Base-by-base conservation (phyloP, 2,797 vertebrate genomes). In the Mastacembelus armatus region DNA sequence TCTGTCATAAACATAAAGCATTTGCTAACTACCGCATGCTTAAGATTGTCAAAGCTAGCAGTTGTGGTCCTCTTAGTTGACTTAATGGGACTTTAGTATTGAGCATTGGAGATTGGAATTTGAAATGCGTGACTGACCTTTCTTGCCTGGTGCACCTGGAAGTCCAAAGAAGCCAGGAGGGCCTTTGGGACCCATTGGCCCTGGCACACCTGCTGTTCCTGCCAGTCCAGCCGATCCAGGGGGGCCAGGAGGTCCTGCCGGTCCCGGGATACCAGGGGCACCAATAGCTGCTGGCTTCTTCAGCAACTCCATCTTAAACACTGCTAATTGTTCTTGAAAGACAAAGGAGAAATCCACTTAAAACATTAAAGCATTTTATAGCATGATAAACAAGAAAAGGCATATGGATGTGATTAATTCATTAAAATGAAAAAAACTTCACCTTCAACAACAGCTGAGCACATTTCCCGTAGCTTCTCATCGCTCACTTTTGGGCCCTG, bases 371-470 rank as follows among this genome's bases (percentile, higher is more conserved):
- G 0, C 4, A n/a, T 32, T 15, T 35, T 22, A n/a, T n/a, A n/a
- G n/a, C n/a, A n/a, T n/a, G n/a, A n/a, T n/a, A n/a, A n/a, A n/a
- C n/a, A n/a, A n/a, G n/a, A n/a, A n/a, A n/a, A n/a, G n/a, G n/a
- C n/a, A n/a, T n/a, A n/a, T n/a, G n/a, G n/a, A n/a, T n/a, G n/a
- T n/a, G n/a, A n/a, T n/a, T n/a, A n/a, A n/a, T n/a, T n/a, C n/a
- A 24, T 49, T 29, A 9, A 22, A 54, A 63, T 1, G 15, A 21
- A 64, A 59, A 10, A 30, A 45, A 56, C 14, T 26, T 29, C 64
- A 93, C 94, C 94, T 93, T 93, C 91, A 55, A 94, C 91, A 10
- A 95, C 77, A 18, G 81, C 90, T 39, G 92, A 86, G 63, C 94
- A 95, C 48, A 95, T 91, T 42, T 94, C 91, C 7, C 90, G 90